Conservation (phyloP, 37 sponge, comb jelly and placozoan genomes). For the Amphimedon queenslandica region DNA sequence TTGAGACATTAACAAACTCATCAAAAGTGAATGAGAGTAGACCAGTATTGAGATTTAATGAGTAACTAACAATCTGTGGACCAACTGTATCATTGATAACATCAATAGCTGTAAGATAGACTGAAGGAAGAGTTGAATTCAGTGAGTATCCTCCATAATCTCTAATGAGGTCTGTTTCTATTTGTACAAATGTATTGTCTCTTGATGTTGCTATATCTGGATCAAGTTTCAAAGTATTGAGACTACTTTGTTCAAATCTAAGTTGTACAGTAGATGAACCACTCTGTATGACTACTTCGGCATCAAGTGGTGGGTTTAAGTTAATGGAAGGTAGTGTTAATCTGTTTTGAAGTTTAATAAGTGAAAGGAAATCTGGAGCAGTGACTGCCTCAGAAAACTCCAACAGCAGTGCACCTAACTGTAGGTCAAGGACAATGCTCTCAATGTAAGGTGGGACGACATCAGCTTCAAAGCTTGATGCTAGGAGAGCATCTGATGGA, state of each 20-base stretch:
- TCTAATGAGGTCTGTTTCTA: conserved; percentile 33
- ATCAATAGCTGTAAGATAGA: conserved; percentile 16
- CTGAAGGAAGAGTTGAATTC: conserved; percentile 1
- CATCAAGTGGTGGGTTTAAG: not conserved
- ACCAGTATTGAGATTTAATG: conserved; percentile 73
- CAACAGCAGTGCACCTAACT: conserved; percentile 56
- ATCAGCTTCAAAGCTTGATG: conserved; percentile 54
- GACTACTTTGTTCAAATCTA: conserved; percentile 37
- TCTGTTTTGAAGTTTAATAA: conserved; percentile 37
- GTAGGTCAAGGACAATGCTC: conserved; percentile 55
- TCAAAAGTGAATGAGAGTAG: conserved; percentile 53
- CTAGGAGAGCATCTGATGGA: conserved; percentile 45
- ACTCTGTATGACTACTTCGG: conserved; percentile 21
- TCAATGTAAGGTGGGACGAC: conserved; percentile 52
- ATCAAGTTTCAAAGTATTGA: conserved; percentile 41
- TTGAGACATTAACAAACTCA: conserved; percentile 35
- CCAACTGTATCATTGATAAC: conserved; percentile 64
- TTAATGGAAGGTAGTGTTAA: conserved; percentile 2
- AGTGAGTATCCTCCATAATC: conserved; percentile 72
- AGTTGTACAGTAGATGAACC: conserved; percentile 65
- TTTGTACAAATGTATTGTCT: conserved; percentile 31
- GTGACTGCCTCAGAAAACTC: conserved; percentile 70
- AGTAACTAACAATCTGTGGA: conserved; percentile 41
- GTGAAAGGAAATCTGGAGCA: conserved; percentile 28
- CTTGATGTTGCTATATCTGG: conserved; percentile 38